Base-by-base conservation (phyloP, 2,113 vertebrate genomes). In the Illadopsis cleaveri region DNA sequence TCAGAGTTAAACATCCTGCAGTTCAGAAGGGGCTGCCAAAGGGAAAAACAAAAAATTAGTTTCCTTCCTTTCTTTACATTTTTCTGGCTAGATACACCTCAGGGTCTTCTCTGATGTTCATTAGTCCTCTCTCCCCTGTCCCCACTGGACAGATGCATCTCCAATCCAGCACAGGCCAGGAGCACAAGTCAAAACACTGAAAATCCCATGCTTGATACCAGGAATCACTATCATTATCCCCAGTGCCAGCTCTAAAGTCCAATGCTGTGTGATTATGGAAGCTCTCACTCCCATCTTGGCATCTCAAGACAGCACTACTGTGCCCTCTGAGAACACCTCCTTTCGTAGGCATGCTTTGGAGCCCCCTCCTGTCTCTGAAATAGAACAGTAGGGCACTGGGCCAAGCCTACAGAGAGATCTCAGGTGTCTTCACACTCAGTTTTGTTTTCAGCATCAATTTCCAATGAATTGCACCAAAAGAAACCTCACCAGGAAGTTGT, bases 1-100 rank as follows among this genome's bases (percentile, higher is more conserved):
- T 56, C 2, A 8, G 20, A 96, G 64, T 64, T 96, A 96, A 96
- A 96, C 91, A 94, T 94, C 96, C 89, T 93, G 89, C 42, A 70
- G n/a, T 19, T 61, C 47, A 66, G 68, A 86, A 78, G 40, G 44
- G 54, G 25, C 60, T 95, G 94, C 64, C 91, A 96, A 81, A 92
- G 27, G 68, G 8, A 61, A 53, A 47, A 25, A 21, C n/a, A n/a
- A 82, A 72, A 72, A 58, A 15, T 11, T 24, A 0, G 3, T 40
- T 86, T 94, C 80, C 64, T 95, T 92, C 72, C 64, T 94, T 89
- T 37, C 50, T 93, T 94, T 80, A 86, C 53, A 78, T 89, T 86
- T 42, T 81, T 42, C 81, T 69, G 68, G 15, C 89, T 94, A 72
- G 58, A 94, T 61, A 38, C 22, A 93, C 24, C 28, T n/a, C 66